Base-by-base conservation (phyloP, 2,797 vertebrate species). In the Diglossa cyanea region DNA sequence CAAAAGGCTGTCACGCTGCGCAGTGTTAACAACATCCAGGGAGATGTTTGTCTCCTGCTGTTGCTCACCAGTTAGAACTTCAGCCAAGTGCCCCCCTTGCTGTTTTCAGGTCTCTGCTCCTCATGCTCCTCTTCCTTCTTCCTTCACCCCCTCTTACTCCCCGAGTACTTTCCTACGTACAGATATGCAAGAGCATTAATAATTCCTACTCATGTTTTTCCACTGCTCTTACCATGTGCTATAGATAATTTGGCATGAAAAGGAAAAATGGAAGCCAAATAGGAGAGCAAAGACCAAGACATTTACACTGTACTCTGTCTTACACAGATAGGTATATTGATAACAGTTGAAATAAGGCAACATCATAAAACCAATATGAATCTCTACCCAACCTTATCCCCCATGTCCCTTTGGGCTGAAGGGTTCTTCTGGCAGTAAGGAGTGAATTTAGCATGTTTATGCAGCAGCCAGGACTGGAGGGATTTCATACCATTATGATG, bases 1-100 rank as follows among this genome's bases (percentile, higher is more conserved):
- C 8, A 25, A 4, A 30, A 37, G 31, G 6, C 0, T 74, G 42
- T 61, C 57, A 33, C 2, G 6, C 6, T 45, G 13, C 10, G 12
- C 25, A 71, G 8, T 17, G 17, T 51, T 63, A 53, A 6, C 5
- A 40, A 13, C 26, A 53, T 61, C 42, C n/a, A 65, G 50, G 35
- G 25, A 86, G 3, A 33, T 17, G 42, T 81, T 68, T 71, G 13
- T 39, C 14, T 54, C 23, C 3, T 57, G 19, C 11, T 80, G 26
- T 8, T 83, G 17, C 37, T 92, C 1, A 0, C 24, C 17, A 17
- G 39, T 30, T 3, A 16, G 19, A 57, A 42, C 13, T 63, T 57
- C 61, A 76, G 30, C 21, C 40, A 72, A 28, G 8, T 40, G 7
- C 1, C 6, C 3, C 8, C 7, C 28, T 74, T 71, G n/a, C 20